phyloP scores from a whole-genome alignment of 1,140 invertebrate genomes.

The Chionoecetes opilio region DNA sequence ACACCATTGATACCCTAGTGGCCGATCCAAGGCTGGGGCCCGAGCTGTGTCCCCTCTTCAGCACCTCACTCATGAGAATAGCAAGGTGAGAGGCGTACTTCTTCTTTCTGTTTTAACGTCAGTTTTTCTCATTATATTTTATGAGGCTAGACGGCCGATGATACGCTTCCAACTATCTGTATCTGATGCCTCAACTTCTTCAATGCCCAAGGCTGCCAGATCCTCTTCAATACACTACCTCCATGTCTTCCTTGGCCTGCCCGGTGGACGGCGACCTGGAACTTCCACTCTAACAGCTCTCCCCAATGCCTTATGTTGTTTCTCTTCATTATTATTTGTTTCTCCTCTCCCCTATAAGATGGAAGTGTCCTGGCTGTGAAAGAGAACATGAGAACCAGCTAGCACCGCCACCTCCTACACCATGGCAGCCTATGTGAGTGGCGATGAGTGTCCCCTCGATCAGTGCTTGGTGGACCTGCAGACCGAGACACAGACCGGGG shows the following conservation, averaged over 20 bases:
- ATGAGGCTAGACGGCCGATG: too few species aligned
- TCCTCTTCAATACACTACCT: too few species aligned
- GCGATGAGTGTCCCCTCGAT: conserved; percentile 79
- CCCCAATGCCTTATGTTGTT: background rate
- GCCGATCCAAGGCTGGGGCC: conserved; percentile 76
- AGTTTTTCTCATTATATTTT: too few species aligned
- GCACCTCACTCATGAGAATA: conserved; percentile 71
- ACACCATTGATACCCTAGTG: conserved; percentile 80
- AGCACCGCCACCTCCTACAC: conserved; percentile 79
- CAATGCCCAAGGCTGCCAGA: too few species aligned
- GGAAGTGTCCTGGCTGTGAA: conserved; percentile 79
- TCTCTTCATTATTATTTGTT: background rate
- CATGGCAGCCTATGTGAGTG: conserved; percentile 80
- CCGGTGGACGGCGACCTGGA: too few species aligned
- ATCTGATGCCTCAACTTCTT: too few species aligned
- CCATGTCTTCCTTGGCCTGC: too few species aligned
- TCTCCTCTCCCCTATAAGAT: conserved; percentile 63
- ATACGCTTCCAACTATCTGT: too few species aligned
- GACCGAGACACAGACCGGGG: conserved; percentile 81
- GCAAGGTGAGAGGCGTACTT: conserved; percentile 73
- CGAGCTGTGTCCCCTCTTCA: conserved; percentile 75
- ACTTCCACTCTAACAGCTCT: too few species aligned
- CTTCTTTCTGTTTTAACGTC: too few species aligned
- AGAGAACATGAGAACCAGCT: conserved; percentile 77
- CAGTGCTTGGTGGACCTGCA: conserved; percentile 81